Conservation (phyloP, 2,888 invertebrate genomes). For the Gnatocerus cornutus region DNA sequence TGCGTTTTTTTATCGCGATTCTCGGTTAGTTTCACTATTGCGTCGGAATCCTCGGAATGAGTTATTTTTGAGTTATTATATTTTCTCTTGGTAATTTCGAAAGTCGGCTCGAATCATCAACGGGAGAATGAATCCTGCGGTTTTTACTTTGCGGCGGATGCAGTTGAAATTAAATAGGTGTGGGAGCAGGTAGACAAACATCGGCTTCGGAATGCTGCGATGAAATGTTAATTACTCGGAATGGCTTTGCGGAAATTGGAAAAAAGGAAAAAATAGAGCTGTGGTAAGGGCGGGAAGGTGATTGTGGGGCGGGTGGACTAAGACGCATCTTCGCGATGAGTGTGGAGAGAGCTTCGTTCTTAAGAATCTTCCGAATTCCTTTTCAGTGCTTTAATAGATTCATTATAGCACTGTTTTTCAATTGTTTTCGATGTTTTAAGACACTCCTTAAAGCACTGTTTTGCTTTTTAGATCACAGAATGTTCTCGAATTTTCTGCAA, state of each 20-base stretch:
- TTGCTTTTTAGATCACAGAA: too few species aligned
- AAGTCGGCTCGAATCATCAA: conserved; percentile 21
- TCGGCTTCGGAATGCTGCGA: neutral
- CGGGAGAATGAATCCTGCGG: conserved; percentile 18
- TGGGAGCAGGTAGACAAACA: conserved; percentile 11
- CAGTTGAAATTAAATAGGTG: conserved; percentile 22
- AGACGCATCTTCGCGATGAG: too few species aligned
- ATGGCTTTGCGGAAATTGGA: neutral
- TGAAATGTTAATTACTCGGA: conserved; percentile 2
- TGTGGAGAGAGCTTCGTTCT: too few species aligned
- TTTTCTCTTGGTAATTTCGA: conserved; percentile 12
- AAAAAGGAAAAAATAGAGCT: neutral
- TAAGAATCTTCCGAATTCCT: too few species aligned
- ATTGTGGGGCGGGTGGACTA: too few species aligned
- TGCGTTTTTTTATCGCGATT: conserved; percentile 34
- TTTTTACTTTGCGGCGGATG: conserved; percentile 16
- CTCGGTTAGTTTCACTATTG: conserved; percentile 36
- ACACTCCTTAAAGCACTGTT: too few species aligned
- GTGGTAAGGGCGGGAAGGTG: neutral
- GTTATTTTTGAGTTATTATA: conserved; percentile 33
- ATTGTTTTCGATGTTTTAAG: too few species aligned
- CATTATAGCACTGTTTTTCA: too few species aligned
- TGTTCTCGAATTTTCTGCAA: too few species aligned
- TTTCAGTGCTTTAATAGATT: too few species aligned
- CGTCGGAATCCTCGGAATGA: conserved; percentile 19